Base-by-base conservation (phyloP, 2,888 invertebrate genomes). In the Lacanobia wlatinum region DNA sequence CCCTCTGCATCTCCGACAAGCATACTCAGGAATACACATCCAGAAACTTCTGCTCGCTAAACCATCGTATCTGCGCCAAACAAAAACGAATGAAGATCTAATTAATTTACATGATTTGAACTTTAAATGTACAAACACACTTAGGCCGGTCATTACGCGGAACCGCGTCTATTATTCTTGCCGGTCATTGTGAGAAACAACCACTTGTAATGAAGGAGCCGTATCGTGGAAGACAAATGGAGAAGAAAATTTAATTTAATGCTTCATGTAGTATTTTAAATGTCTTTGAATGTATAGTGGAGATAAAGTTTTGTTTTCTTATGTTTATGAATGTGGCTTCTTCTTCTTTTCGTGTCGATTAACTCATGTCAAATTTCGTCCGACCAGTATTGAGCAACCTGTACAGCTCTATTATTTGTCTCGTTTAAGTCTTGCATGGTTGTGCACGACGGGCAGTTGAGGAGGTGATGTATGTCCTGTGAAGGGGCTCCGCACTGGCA, bases 71-170 rank as follows among this genome's bases (percentile, higher is more conserved):
- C 14, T 55, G 23, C 40, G 0, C 38, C 1, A 55, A 67, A 76
- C 64, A 68, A 62, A 70, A 67, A 46, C 50, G 1, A 64, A 58
- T 23, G 10, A 52, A 34, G 16, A 46, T 2, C 46, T 61, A 73
- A 81, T 77, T 77, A 81, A 73, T 80, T 59, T 23, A 68, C 40
- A 67, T n/a, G 48, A 64, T 69, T 77, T 56, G 52, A 73, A 43
- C 40, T 66, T 67, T 56, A 43, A 77, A 77, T 73, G 40, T 66
- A 61, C 43, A 69, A 50, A 61, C 14, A 64, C 71, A 73, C 69
- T 70, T 59, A 58, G 34, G 53, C 43, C 28, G 69, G 73, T 43
- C 63, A 78, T 81, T 80, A 78, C 5, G 21, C 59, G 46, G 46
- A 68, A 70, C 66, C 38, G 16, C 60, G 43, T 38, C 38, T 46